Evolutionary conservation across 2,797 vertebrate species (phyloP), one percentile per base, ranked within the genome.

Genomic region (Melanotaenia trifasciata): DNA sequence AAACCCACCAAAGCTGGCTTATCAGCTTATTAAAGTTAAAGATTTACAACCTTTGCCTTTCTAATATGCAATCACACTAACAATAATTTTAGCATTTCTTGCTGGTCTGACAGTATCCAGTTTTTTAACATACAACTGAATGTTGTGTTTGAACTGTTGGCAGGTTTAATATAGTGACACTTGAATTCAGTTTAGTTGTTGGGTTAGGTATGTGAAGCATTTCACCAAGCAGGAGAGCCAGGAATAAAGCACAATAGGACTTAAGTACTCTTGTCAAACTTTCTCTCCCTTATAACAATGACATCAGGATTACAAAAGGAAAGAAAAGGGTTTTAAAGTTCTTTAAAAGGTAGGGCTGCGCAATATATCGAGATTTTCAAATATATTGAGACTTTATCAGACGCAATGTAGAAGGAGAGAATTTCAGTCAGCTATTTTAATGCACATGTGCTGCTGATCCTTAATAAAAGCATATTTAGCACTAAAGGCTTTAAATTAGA

Each of bases 11-110:
- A 3, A 1, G 26, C 51, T 28, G 47, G 30, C 63, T 92, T 89
- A 92, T 92, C 86, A 74, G 74, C 65, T 54, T 7, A 24, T 79
- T 70, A 28, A 35, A 62, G 87, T 90, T 91, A 90, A 91, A 87
- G 51, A 92, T 90, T 91, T 32, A 88, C 83, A 74, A 70, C 64
- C 64, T 62, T n/a, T 43, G 58, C 0, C 0, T 5, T 64, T 54
- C 35, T 64, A 50, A 59, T 64, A 54, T 8, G n/a, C 12, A 64
- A 22, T 62, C 9, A 64, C 40, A 26, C 10, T 38, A n/a, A 6
- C 40, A 20, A 20, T 5, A 18, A 6, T 20, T 45, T 45, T 45
- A 45, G 18, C 18, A 18, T 45, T 45, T 45, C 43, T 20, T 45
- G 43, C 18, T 45, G 16, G 14, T 45, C 14, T 18, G 40, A 45